Evolutionary conservation across 2,797 vertebrate genomes (phyloP).

Genomic region (Darevskia nairensis): DNA sequence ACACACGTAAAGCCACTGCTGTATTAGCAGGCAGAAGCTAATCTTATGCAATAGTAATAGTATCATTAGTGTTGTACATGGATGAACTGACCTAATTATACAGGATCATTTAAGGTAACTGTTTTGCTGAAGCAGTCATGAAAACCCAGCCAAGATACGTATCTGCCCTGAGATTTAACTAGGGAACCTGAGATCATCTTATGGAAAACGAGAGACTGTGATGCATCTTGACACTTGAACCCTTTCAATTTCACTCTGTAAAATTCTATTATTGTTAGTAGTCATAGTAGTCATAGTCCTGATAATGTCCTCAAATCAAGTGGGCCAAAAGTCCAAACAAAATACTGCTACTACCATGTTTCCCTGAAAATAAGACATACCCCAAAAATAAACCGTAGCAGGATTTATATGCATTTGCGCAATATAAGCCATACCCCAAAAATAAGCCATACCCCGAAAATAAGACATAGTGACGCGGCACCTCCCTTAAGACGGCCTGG

Average conservation of each 20-base stretch:
- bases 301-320: not conserved
- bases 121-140: constrained; percentile 32
- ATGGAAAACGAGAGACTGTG: constrained; percentile 22
- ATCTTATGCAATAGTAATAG: not conserved
- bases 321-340: not conserved
- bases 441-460: too few relatives aligned
- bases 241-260: not conserved
- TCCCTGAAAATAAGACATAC: too few relatives aligned
- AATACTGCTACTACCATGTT: not conserved
- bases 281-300: not conserved
- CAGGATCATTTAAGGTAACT: constrained; percentile 56
- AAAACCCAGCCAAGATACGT: not conserved
- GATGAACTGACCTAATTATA: constrained; percentile 56
- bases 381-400: too few relatives aligned
- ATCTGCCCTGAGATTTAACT: constrained; percentile 38
- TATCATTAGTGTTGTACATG: not conserved
- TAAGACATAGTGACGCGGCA: too few relatives aligned
- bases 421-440: too few relatives aligned
- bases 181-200: constrained; percentile 37
- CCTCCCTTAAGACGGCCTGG: too few relatives aligned
- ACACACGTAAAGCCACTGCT: not conserved
- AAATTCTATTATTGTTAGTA: not conserved
- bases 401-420: too few relatives aligned
- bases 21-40: not conserved
- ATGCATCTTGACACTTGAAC: not conserved